Conservation (phyloP, 1,140 invertebrate species). For the Panonychus citri region DNA sequence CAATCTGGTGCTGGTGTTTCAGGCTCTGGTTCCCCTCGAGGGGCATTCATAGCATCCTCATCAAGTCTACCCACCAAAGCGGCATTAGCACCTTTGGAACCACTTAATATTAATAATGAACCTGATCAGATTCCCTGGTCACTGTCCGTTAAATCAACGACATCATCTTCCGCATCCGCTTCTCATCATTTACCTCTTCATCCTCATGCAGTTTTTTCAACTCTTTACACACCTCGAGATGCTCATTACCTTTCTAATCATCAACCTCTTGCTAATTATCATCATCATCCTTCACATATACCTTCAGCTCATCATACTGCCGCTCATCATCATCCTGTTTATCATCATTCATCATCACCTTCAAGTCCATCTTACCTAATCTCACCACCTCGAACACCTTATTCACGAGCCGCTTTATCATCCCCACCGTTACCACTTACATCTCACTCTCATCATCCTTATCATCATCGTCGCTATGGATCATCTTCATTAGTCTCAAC, state of each 20-base stretch:
- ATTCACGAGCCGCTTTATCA: background rate
- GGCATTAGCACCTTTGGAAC: background rate
- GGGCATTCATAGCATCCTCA: no score
- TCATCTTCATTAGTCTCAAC: background rate
- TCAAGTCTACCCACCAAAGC: background rate
- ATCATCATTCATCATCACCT: background rate
- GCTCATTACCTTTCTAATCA: background rate
- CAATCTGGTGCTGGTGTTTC: no score
- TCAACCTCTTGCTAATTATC: background rate
- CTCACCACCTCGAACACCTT: slow-evolving; percentile 3
- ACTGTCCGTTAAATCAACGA: no score
- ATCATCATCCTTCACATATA: background rate
- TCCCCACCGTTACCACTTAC: no score
- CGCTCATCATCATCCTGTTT: background rate
- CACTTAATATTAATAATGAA: slow-evolving; percentile 1
- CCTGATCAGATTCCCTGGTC: background rate
- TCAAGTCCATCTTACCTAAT: background rate
- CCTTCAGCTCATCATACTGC: background rate
- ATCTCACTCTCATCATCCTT: no score
- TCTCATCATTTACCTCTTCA: background rate
- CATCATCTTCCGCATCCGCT: background rate
- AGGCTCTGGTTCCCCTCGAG: no score
- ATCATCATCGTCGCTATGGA: background rate
- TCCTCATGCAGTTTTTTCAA: background rate
- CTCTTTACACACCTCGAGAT: background rate